phyloP scores from a whole-genome alignment of 2,797 vertebrate genomes.

The Hybognathus amarus region DNA sequence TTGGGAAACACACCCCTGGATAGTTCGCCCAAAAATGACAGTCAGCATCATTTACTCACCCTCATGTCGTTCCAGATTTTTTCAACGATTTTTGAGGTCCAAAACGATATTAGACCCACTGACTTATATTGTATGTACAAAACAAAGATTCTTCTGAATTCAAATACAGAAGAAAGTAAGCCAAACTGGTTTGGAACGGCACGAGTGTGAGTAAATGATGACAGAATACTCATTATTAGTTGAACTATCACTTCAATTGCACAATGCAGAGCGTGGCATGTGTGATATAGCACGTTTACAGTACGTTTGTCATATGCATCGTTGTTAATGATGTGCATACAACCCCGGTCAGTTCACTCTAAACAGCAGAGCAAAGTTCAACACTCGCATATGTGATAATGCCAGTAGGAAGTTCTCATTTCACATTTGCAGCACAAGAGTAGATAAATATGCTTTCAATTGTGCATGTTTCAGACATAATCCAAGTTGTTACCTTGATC shows the following conservation, averaged over 20 bases:
- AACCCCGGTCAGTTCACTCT: conserved; percentile 9
- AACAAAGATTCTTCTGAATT: background rate
- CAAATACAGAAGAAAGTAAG: background rate
- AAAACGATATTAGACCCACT: background rate
- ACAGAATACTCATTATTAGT: background rate
- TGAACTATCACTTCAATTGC: background rate
- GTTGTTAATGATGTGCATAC: background rate
- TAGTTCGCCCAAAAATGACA: background rate
- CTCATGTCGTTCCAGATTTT: background rate
- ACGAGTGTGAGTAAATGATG: background rate
- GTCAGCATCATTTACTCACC: background rate
- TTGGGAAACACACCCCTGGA: too few species aligned
- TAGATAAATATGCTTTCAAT: conserved; percentile 62
- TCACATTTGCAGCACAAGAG: conserved; percentile 3
- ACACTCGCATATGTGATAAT: background rate
- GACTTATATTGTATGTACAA: too few species aligned
- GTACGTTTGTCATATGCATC: background rate
- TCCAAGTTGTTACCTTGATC: conserved; percentile 87
- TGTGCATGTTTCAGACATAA: background rate
- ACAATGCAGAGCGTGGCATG: background rate
- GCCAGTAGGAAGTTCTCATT: background rate
- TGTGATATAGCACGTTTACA: background rate
- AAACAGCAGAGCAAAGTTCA: conserved; percentile 6
- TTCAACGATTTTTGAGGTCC: background rate
- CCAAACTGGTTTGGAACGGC: background rate